Evolutionary conservation across 2,888 invertebrate genomes (phyloP), one percentile per base, ranked within the genome.

Genomic region (Neoscelio sp.): DNA sequence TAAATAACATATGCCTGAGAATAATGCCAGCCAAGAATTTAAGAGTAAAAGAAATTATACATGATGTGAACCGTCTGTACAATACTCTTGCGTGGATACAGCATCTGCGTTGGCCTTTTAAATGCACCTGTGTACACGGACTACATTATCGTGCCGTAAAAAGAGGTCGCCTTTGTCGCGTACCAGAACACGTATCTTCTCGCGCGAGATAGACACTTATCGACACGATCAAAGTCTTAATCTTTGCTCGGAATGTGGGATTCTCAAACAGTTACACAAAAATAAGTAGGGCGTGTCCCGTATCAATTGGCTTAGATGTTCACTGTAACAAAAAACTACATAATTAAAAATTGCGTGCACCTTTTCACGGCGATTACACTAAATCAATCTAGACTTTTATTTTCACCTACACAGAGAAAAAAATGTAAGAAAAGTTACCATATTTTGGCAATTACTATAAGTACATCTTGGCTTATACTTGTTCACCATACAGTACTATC

Each of bases 51-150:
- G 18, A 44, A 48, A 46, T 15, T 23, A 33, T 12, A 42, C 12
- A 18, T 20, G 35, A 15, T 35, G 62, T 20, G 46, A 62, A 28
- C 44, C n/a, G 40, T 26, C 26, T 48, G 52, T 13, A 40, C 12
- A 30, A 26, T 44, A 20, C 46, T 54, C 56, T 48, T 48, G 18
- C 52, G 7, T 28, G 50, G 70, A 62, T 50, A 82, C 89, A 89
- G 89, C 89, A 89, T 89, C 89, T 89, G 89, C 87, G 87, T 23
- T 67, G 62, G 80, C 81, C 83, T 74, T 82, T 81, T 79, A 82
- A 82, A 70, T 83, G 86, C 89, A 89, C 89, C 89, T 89, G 89
- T 89, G 89, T 89, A 89, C 87, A 89, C 89, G 85, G 82, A 84
- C 81, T 78, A 77, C 77, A 86, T 88, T 88, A 88, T 88, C 87